Evolutionary conservation across 2,797 vertebrate genomes (phyloP).

Genomic region (Pangasius sanitwongsei): DNA sequence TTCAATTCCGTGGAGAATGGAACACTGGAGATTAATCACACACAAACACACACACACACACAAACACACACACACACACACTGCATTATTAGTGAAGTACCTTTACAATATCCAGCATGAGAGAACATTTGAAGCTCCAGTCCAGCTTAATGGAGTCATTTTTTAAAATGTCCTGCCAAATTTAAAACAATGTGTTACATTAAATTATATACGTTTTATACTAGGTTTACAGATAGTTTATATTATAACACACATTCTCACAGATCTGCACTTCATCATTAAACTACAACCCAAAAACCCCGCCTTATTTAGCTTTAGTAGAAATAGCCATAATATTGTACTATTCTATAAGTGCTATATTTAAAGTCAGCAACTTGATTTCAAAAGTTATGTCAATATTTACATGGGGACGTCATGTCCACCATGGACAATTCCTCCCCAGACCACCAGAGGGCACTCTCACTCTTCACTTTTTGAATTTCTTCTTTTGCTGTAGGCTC

Average conservation of each 20-base stretch:
- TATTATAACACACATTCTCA: not conserved
- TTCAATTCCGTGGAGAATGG: slow-evolving; percentile 8
- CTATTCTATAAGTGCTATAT: not conserved
- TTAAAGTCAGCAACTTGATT: not conserved
- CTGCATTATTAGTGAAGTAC: slow-evolving; percentile 35
- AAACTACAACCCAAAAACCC: not conserved
- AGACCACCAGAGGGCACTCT: too few relatives aligned
- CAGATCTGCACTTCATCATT: not conserved
- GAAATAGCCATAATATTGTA: not conserved
- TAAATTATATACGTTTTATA: not conserved
- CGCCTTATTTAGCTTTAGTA: not conserved
- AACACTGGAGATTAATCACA: slow-evolving; percentile 22
- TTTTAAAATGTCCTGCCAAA: slow-evolving; percentile 62
- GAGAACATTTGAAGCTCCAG: slow-evolving; percentile 63
- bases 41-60: slow-evolving; percentile 16
- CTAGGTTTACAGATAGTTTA: not conserved
- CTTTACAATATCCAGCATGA: slow-evolving; percentile 63
- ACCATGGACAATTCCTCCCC: too few relatives aligned
- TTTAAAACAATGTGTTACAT: not conserved
- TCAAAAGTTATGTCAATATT: too few relatives aligned
- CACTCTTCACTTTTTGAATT: too few relatives aligned
- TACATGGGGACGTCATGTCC: too few relatives aligned
- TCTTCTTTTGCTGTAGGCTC: too few relatives aligned
- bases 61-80: not conserved
- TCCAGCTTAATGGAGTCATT: slow-evolving; percentile 64